Base-by-base conservation (phyloP, 2,888 invertebrate genomes). In the Zele albiditarsus region DNA sequence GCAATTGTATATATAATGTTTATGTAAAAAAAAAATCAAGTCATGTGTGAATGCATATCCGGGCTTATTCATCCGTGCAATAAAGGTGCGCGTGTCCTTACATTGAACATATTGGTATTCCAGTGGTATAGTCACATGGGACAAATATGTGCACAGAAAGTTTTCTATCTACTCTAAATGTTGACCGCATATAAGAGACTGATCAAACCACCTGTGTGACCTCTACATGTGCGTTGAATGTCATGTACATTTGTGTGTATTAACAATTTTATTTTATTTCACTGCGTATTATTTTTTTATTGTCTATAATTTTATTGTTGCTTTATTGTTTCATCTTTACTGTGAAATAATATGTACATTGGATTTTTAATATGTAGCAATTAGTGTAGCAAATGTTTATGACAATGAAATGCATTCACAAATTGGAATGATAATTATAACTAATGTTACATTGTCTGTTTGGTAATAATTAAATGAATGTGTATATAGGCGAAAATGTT, bases 81-180 rank as follows among this genome's bases (percentile, higher is more conserved):
- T 75, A 60, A 71, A 75, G 75, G 66, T 66, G 58, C 66, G 67
- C 74, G 74, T 75, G 75, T 71, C 75, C 70, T 71, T 62, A 69
- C 63, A 63, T 38, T 10, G 16, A 63, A 31, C 33, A 38, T 69
- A 69, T 63, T 60, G 69, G 74, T 70, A 74, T 74, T 69, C 33
- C 31, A 33, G 10, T 38, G 25, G 16, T 1, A n/a, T n/a, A 62
- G 31, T 62, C 46, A 46, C 46, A 27, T 31, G 63, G 23, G 33
- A 23, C 38, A 33, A 20, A 63, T 62, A 14, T 62, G 31, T 28
- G 31, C 62, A 28, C n/a, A 62, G 62, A 28, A 38, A 63, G 38
- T 63, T 63, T 38, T 53, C 23, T 20, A 20, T 8, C 46, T 20
- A 53, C 10, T 53, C 2, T 23, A 20, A 20, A 63, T 63, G n/a